Conservation (phyloP, 2,113 vertebrate genomes). For the Anolis carolinensis region DNA sequence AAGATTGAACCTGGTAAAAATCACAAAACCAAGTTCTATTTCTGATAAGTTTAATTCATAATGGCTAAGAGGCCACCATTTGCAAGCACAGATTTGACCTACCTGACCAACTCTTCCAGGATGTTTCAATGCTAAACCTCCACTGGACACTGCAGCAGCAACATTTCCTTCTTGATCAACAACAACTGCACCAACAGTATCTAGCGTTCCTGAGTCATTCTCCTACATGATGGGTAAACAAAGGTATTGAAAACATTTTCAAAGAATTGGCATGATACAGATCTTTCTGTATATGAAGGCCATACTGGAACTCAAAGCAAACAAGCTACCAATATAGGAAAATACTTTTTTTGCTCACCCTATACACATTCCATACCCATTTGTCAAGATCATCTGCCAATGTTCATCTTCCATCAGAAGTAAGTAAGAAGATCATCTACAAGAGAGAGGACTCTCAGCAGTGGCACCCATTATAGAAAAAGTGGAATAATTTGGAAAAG, state of each 20-base stretch:
- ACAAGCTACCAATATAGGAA: neutral
- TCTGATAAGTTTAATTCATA: neutral
- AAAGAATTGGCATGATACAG: neutral
- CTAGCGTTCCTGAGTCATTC: constrained; percentile 90
- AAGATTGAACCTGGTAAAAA: too few species aligned
- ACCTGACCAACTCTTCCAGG: constrained; percentile 96
- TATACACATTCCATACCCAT: neutral
- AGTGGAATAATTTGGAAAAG: neutral
- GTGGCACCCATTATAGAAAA: neutral
- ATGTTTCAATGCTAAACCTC: constrained; percentile 97
- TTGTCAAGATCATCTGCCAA: neutral
- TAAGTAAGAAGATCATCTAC: neutral
- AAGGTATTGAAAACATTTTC: neutral
- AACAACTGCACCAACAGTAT: constrained; percentile 96
- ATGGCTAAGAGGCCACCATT: neutral
- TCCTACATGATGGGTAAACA: constrained; percentile 73
- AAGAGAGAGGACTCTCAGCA: neutral
- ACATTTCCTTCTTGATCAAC: constrained; percentile 97
- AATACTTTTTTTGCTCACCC: neutral
- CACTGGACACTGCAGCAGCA: constrained; percentile 97
- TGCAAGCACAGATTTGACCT: neutral
- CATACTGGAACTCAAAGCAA: too few species aligned
- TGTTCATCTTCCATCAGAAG: neutral
- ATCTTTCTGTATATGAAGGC: neutral
- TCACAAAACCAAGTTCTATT: neutral